Evolutionary conservation across 2,888 invertebrate species (phyloP), one percentile per base, ranked within the genome.

Genomic region (Mythimna pallens): DNA sequence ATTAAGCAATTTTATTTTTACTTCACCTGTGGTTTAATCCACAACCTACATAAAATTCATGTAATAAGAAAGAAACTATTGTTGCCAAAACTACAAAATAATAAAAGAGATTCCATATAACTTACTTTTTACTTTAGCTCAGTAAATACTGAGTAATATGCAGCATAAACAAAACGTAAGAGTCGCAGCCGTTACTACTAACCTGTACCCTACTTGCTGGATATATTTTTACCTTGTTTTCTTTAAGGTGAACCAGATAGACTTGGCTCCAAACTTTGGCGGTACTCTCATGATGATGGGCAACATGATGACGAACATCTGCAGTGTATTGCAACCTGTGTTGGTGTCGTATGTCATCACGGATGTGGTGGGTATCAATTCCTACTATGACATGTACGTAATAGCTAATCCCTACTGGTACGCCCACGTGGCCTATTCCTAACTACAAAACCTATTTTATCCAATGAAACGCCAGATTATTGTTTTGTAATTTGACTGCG

Each of bases 211-310:
- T 34, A 25, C 58, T 8, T 3, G 12, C 54, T 12, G 3, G 9
- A 8, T 0, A 7, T 36, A 34, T 43, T 25, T 17, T 17, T 17
- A 36, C 17, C 7, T 30, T 65, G 0, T 12, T 20, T 40, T 14
- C 61, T 87, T 86, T 4, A 95, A 97, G 95, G 97, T 97, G 2
- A 98, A 98, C 91, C 98, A 98, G 86, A 97, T 98, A 65, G 98
- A 98, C 91, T 93, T 98, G 73, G 97, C 98, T 0, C 98, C 98
- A 0, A 98, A 98, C 89, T 98, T 97, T 90, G 97, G 98, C 3
- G 98, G 98, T 0, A 97, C 97, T 0, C 90, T 98, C 66, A 98
- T 98, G 98, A 98, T 98, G 0, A 96, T 98, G 57, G 98, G 98
- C 0, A 98, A 98, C 90, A 97, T 97, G 3, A 91, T 97, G 7